Evolutionary conservation across 2,888 invertebrate species (phyloP).

Genomic region (Protonemura montana): DNA sequence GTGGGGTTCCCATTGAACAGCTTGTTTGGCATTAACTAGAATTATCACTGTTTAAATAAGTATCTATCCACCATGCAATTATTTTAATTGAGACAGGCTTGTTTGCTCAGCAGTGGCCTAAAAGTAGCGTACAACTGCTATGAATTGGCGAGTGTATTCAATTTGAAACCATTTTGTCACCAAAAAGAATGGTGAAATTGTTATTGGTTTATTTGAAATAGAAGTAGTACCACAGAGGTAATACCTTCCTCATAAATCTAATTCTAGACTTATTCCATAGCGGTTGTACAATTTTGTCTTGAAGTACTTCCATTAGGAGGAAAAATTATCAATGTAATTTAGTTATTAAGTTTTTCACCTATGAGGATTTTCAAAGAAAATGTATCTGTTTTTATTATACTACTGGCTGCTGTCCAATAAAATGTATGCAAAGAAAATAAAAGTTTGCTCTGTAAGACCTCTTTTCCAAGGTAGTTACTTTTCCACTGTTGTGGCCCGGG

Average conservation of each 20-base stretch:
- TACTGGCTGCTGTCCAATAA: slow-evolving; percentile 25
- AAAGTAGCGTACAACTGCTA: neutral
- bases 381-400: slow-evolving; percentile 14
- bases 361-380: slow-evolving; percentile 22
- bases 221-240: neutral
- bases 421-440: neutral
- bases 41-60: neutral
- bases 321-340: slow-evolving; percentile 26
- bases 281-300: neutral
- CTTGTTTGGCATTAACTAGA: neutral
- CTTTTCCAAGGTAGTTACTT: neutral
- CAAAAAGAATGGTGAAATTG: neutral
- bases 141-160: neutral
- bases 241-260: neutral
- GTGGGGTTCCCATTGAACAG: neutral
- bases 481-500: neutral
- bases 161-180: neutral
- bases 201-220: neutral
- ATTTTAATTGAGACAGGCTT: neutral
- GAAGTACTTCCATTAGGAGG: slow-evolving; percentile 27
- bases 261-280: neutral
- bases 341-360: slow-evolving; percentile 32
- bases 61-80: neutral
- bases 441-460: neutral
- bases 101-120: neutral